Evolutionary conservation across 23 tunicate genomes (phyloP).

Genomic region (Trididemnum miniatum): DNA sequence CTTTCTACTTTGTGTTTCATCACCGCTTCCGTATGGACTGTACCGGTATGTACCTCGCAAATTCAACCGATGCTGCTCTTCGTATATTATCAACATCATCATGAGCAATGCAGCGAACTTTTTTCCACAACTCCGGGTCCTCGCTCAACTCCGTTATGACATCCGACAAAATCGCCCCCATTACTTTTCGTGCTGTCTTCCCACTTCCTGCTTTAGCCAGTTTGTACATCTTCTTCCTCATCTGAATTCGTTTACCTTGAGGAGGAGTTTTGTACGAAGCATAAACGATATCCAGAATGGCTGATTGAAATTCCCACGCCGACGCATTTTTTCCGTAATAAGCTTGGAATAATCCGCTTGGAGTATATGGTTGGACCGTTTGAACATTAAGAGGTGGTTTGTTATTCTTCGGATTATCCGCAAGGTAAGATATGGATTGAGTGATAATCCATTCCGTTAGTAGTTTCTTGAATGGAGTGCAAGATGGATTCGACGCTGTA

Average conservation of each 20-base stretch:
- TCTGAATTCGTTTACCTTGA: constrained; percentile 29
- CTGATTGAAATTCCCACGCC: constrained; percentile 52
- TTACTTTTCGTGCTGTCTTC: constrained; percentile 47
- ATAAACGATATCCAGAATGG: constrained; percentile 50
- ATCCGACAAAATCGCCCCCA: constrained; percentile 30
- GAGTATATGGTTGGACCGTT: constrained; percentile 44
- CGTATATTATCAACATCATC: constrained; percentile 6
- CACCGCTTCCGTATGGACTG: too few species aligned
- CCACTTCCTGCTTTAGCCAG: constrained; percentile 59
- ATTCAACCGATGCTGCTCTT: constrained; percentile 58
- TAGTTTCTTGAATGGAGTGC: background rate
- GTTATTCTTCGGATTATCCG: constrained; percentile 61
- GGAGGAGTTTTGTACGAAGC: background rate
- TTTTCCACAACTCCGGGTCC: constrained; percentile 33
- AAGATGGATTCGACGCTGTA: background rate
- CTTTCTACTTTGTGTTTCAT: too few species aligned
- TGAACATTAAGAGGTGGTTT: constrained; percentile 36
- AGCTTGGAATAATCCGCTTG: constrained; percentile 41
- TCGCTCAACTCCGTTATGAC: constrained; percentile 44
- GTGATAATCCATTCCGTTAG: background rate
- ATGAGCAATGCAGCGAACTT: constrained; percentile 30
- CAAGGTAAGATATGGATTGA: constrained; percentile 53
- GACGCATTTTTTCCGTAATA: constrained; percentile 70
- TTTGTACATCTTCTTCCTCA: constrained; percentile 53
- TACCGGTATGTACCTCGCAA: constrained; percentile 42